phyloP scores from a whole-genome alignment of 2,888 invertebrate species.

The Tineola bisselliella region DNA sequence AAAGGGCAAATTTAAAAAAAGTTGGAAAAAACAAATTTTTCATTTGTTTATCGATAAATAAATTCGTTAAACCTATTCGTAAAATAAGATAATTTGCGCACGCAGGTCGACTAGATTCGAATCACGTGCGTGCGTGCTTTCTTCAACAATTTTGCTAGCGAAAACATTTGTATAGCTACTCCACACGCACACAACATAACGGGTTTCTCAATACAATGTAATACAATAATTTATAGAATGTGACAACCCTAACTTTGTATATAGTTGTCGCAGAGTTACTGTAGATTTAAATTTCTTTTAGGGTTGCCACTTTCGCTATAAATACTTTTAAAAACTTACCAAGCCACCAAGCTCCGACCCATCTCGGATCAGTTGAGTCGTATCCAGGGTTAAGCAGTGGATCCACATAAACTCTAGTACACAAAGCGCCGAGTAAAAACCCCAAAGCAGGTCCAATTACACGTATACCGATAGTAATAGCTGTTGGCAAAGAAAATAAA shows the following conservation, averaged over 20 bases:
- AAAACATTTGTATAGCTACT: constrained; percentile 34
- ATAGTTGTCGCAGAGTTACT: too few relatives aligned
- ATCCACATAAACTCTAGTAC: constrained; percentile 88
- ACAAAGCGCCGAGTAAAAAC: constrained; percentile 88
- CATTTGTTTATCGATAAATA: too few relatives aligned
- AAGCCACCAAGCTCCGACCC: constrained; percentile 99
- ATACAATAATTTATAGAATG: constrained; percentile 17
- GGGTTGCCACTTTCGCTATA: too few relatives aligned
- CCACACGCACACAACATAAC: constrained; percentile 38
- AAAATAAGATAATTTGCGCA: background rate
- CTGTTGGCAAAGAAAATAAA: constrained; percentile 53
- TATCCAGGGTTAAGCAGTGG: constrained; percentile 78
- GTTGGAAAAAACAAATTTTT: too few relatives aligned
- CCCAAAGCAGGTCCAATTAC: constrained; percentile 92
- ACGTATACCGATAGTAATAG: constrained; percentile 90
- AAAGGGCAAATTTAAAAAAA: too few relatives aligned
- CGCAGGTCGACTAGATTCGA: constrained; percentile 28
- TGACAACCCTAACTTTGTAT: too few relatives aligned
- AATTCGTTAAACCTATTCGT: background rate
- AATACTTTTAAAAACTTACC: constrained; percentile 63
- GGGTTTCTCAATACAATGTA: constrained; percentile 28
- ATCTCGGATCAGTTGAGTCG: constrained; percentile 82
- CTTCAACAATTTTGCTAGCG: constrained; percentile 53
- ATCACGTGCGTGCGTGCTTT: constrained; percentile 57
- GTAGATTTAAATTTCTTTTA: too few relatives aligned